Conservation (phyloP, 2,797 vertebrate genomes). For the Petrocephalus schoutedeni region DNA sequence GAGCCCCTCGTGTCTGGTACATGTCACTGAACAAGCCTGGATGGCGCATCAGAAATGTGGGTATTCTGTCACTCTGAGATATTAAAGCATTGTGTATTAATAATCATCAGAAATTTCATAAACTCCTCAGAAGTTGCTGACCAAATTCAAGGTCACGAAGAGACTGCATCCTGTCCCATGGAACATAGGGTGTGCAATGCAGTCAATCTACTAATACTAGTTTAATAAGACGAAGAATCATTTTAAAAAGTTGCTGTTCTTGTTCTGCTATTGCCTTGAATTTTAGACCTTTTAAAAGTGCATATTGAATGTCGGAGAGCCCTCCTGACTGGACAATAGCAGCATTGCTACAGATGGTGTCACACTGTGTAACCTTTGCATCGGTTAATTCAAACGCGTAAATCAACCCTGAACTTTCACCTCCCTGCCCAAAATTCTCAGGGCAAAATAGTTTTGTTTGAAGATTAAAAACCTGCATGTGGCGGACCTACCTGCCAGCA, state of each 20-base stretch:
- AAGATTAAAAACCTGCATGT: not conserved
- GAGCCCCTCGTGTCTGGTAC: not conserved
- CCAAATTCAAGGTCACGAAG: not conserved
- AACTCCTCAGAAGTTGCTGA: not conserved
- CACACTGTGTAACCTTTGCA: not conserved
- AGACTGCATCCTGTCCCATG: not conserved
- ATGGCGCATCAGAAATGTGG: not conserved
- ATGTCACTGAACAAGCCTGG: not conserved
- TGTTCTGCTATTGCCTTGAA: too few species aligned
- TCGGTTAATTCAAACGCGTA: not conserved
- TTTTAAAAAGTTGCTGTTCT: not conserved
- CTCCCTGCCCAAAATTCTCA: not conserved
- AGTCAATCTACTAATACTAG: not conserved
- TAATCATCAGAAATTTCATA: not conserved
- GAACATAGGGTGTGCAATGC: not conserved
- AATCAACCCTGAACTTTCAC: not conserved
- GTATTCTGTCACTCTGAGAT: not conserved
- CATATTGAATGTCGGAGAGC: not conserved
- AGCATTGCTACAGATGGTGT: not conserved
- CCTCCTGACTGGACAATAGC: not conserved
- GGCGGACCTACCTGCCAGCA: slow-evolving; percentile 48
- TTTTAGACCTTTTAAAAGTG: not conserved
- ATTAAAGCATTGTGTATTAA: not conserved
- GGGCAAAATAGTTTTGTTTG: slow-evolving; percentile 10
- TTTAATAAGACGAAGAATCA: not conserved